Conservation (phyloP, 2,113 vertebrate genomes). For the Pavo muticus region DNA sequence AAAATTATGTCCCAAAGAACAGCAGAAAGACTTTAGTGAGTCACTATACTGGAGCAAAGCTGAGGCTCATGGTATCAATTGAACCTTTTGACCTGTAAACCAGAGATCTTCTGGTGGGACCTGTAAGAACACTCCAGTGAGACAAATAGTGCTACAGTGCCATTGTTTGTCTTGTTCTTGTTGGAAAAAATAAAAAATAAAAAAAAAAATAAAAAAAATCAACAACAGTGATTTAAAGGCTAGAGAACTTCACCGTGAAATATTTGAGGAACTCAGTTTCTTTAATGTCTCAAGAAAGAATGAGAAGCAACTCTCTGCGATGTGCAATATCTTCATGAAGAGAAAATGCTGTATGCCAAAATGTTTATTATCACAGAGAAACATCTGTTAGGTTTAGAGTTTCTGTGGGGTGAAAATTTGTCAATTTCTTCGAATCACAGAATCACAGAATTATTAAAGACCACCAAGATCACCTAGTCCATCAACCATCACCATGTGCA, state of each 20-base stretch:
- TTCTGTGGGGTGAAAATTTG: background rate
- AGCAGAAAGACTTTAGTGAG: background rate
- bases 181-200: background rate
- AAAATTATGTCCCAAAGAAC: background rate
- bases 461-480: background rate
- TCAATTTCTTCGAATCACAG: background rate
- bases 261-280: background rate
- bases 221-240: background rate
- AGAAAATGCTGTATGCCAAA: background rate
- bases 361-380: background rate
- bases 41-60: background rate
- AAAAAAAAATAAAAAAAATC: background rate
- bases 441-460: background rate
- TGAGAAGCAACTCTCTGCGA: background rate
- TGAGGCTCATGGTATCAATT: background rate
- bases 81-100: background rate
- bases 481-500: background rate
- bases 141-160: background rate
- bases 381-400: background rate
- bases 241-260: background rate
- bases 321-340: background rate
- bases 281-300: background rate
- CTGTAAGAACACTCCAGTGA: background rate
- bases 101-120: background rate
- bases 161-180: background rate